Base-by-base conservation (phyloP, 2,797 vertebrate genomes). In the Sebastes itinus region DNA sequence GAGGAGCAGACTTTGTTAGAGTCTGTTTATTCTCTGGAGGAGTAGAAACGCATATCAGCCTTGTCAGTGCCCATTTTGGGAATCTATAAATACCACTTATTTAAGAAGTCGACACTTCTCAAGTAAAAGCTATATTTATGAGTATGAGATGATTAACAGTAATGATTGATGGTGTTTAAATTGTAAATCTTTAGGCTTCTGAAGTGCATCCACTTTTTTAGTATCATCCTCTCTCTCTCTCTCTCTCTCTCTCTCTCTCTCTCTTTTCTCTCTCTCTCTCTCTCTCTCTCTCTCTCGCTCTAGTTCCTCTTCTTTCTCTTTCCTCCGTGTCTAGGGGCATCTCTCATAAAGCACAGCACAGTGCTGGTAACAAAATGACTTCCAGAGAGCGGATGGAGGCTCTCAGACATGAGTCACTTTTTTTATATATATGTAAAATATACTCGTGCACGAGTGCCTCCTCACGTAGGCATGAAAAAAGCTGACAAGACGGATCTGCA, bases 31-130 rank as follows among this genome's bases (percentile, higher is more conserved):
- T 72, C 28, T 67, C 60, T 71, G 46, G 58, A 59, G 68, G n/a
- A 56, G 56, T 22, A 61, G 75, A 35, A 56, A 46, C 4, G 6
- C 55, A 30, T n/a, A 46, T 71, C 55, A 49, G 32, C 75, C 42
- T 20, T 42, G 28, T 77, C 67, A 58, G 16, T 75, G 54, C 16
- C 67, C 58, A 66, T 75, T 82, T 86, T 78, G n/a, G 62, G 59
- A 82, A 72, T 84, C 78, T 82, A 75, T 83, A 78, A 63, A 84
- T 86, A 78, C 65, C 65, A 59, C 58, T 14, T 66, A 66, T 79
- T 77, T 60, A 25, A 75, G 27, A 78, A 64, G 80, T 54, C 7
- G 1, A 75, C 42, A 25, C 67, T 64, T 46, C 6, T 6, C 10
- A 35, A 85, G 22, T 65, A 14, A 32, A 72, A 71, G 14, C 28